phyloP scores from a whole-genome alignment of 2,797 vertebrate genomes.

The Synanceia verrucosa region DNA sequence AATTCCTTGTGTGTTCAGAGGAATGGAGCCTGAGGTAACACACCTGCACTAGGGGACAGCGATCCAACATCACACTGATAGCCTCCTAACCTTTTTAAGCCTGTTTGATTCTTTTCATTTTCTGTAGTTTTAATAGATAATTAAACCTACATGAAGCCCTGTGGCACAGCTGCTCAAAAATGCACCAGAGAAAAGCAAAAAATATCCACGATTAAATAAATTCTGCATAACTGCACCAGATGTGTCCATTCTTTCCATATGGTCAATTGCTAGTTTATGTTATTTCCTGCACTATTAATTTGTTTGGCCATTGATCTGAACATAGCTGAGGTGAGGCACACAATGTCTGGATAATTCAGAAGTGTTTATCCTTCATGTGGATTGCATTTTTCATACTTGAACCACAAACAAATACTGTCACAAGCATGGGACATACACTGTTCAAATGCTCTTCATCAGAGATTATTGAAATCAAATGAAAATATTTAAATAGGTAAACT shows the following conservation, averaged over 20 bases:
- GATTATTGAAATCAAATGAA: not conserved
- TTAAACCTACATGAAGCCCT: not conserved
- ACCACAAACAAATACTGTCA: not conserved
- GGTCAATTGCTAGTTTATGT: not conserved
- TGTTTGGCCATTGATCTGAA: not conserved
- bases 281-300: not conserved
- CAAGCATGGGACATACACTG: not conserved
- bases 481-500: not conserved
- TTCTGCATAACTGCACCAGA: not conserved
- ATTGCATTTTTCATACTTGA: not conserved
- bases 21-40: slow-evolving; percentile 33
- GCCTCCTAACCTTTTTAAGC: not conserved
- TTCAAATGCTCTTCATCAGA: not conserved
- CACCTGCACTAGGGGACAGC: slow-evolving; percentile 37
- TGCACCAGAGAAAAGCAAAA: not conserved
- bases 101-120: slow-evolving; percentile 2
- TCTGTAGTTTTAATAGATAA: not conserved
- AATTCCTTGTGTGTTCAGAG: slow-evolving; percentile 5
- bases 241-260: not conserved
- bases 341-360: not conserved
- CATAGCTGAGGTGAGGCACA: not conserved
- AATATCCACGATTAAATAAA: not conserved
- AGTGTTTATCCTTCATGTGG: not conserved
- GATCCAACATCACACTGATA: not conserved
- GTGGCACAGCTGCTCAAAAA: no score